Percentiles rank a stretch among this genome's conserved stretches.
Evolutionary conservation across 2,113 vertebrate species (phyloP).

Genomic region (Lanius collurio): DNA sequence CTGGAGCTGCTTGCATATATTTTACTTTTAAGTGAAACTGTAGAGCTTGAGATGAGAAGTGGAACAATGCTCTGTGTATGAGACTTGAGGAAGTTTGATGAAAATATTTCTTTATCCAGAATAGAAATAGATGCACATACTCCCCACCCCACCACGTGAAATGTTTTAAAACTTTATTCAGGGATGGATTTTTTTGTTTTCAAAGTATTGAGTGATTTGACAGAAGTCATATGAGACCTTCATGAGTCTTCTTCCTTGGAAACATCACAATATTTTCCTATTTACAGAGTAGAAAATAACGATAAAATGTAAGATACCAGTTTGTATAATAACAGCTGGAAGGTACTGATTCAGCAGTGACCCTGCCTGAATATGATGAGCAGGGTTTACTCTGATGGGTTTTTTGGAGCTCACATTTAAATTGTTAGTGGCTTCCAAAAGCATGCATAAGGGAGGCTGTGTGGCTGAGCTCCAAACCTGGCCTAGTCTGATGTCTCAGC

Average conservation of each 20-base stretch:
- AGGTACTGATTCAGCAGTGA: not conserved
- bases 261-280: not conserved
- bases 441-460: not conserved
- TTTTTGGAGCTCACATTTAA: not conserved
- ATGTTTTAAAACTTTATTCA: not conserved
- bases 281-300: not conserved
- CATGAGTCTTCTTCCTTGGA: not conserved
- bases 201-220: not conserved
- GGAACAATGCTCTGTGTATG: not conserved
- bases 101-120: not conserved
- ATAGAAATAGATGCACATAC: not conserved
- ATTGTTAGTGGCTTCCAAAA: not conserved
- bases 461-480: not conserved
- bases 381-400: not conserved
- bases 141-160: rapidly evolving
- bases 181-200: not conserved
- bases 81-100: not conserved
- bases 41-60: not conserved
- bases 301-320: not conserved
- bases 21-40: not conserved
- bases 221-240: not conserved
- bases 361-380: not conserved
- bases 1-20: not conserved
- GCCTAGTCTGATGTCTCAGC: not conserved
- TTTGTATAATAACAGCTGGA: not conserved